These are phyloP conservation scores for Percopsis omiscomaycus DNA, from an alignment of 2,797 vertebrate species.

Conservation along the genomic window DNA sequence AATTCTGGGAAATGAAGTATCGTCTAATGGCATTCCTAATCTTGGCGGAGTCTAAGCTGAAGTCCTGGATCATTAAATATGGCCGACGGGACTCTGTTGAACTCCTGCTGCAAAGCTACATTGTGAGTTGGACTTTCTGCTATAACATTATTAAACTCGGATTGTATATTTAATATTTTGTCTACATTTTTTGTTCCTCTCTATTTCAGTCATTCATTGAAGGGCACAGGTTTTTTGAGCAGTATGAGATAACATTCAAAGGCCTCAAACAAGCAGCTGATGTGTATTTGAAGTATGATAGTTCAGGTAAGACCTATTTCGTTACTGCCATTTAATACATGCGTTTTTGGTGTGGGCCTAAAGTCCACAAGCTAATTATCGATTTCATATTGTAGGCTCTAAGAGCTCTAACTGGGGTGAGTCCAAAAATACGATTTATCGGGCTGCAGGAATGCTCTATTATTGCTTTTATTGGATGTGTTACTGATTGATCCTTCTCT, in stretches of 20 bases:
- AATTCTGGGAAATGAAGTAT: constrained; percentile 98
- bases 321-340: constrained; percentile 2
- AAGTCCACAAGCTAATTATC: constrained; percentile 56
- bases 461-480: constrained; percentile 18
- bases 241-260: constrained; percentile 91
- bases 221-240: constrained; percentile 94
- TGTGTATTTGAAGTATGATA: constrained; percentile 89
- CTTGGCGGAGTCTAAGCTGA: constrained; percentile 95
- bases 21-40: constrained; percentile 92
- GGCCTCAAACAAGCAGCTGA: constrained; percentile 90
- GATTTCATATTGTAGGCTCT: constrained; percentile 77
- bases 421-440: constrained; percentile 58
- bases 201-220: constrained; percentile 88
- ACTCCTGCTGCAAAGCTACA: constrained; percentile 90
- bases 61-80: constrained; percentile 99
- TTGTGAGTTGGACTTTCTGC: constrained; percentile 77
- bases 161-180: not conserved
- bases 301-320: constrained; percentile 84
- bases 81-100: constrained; percentile 94
- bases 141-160: not conserved
- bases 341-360: constrained; percentile 23
- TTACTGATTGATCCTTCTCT: constrained; percentile 17
- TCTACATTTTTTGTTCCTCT: not conserved
- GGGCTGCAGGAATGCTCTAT: constrained; percentile 16
- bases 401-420: constrained; percentile 78